phyloP scores from a whole-genome alignment of 2,888 invertebrate species.

The Phortica okadai region DNA sequence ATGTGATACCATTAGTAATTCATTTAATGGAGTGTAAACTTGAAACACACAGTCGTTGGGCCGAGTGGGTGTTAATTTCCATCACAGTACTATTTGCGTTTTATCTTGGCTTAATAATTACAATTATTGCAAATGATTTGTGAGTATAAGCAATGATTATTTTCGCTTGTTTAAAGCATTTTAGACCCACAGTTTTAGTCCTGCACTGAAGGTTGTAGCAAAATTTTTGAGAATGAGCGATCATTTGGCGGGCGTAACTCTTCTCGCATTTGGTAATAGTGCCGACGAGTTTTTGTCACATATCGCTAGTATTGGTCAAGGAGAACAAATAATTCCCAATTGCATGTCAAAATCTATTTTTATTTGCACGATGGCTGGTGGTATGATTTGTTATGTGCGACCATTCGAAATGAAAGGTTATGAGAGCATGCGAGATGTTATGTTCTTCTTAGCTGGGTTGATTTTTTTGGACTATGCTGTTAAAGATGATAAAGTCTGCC shows the following conservation, averaged over 20 bases:
- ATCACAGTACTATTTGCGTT: not conserved
- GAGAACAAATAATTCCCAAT: not conserved
- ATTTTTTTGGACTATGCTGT: too few relatives aligned
- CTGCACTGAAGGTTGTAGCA: slow-evolving; percentile 10
- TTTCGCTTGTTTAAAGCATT: not conserved
- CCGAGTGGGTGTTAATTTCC: not conserved
- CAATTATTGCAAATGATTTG: not conserved
- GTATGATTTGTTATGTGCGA: not conserved
- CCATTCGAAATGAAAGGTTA: not conserved
- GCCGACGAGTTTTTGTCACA: not conserved
- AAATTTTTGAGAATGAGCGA: slow-evolving; percentile 12
- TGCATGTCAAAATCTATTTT: not conserved
- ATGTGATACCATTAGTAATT: not conserved
- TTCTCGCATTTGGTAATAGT: slow-evolving; percentile 18
- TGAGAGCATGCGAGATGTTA: not conserved
- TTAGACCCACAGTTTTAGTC: slow-evolving; percentile 2
- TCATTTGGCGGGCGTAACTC: slow-evolving; percentile 24
- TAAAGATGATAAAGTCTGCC: too few relatives aligned
- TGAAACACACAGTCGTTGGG: not conserved
- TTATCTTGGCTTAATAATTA: not conserved
- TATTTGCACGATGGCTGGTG: not conserved
- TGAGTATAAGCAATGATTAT: not conserved
- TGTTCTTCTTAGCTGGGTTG: slow-evolving; percentile 3
- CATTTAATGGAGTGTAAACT: not conserved
- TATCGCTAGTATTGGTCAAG: not conserved